Percentiles rank a stretch among this genome's conserved stretches.
Conservation (phyloP, 2,113 vertebrate species). For the Ahaetulla prasina region DNA sequence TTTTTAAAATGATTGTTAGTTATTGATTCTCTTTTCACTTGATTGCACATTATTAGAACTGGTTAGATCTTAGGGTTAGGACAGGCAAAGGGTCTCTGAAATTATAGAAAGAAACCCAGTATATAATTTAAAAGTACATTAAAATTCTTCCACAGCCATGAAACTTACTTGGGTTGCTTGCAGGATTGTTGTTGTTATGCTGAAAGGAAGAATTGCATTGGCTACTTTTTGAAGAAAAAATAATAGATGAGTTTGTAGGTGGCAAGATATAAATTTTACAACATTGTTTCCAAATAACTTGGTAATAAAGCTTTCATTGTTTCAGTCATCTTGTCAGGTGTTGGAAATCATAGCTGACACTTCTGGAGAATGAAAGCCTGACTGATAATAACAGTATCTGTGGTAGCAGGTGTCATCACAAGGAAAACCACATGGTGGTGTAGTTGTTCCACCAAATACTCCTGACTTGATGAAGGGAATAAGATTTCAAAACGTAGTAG, state of each 20-base stretch:
- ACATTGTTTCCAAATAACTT: background rate
- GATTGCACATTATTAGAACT: background rate
- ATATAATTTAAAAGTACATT: background rate
- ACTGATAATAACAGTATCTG: background rate
- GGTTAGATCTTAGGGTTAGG: background rate
- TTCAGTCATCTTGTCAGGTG: background rate
- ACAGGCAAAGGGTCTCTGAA: background rate
- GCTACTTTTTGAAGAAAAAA: background rate
- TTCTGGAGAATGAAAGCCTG: background rate
- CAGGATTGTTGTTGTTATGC: background rate
- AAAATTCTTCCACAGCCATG: background rate
- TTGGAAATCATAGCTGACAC: background rate
- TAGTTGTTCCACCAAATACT: conserved; percentile 51
- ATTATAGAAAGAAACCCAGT: background rate
- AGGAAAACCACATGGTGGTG: conserved; percentile 63
- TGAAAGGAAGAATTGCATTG: background rate
- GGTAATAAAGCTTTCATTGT: background rate
- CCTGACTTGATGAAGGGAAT: background rate
- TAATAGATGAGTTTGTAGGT: background rate
- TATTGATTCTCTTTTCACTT: background rate
- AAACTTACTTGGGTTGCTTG: background rate
- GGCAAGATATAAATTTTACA: background rate
- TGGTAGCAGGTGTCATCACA: background rate
- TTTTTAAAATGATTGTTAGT: background rate
- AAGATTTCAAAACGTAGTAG: background rate